phyloP scores from a whole-genome alignment of 1,140 invertebrate species.

The Ostrea denselamellosa region DNA sequence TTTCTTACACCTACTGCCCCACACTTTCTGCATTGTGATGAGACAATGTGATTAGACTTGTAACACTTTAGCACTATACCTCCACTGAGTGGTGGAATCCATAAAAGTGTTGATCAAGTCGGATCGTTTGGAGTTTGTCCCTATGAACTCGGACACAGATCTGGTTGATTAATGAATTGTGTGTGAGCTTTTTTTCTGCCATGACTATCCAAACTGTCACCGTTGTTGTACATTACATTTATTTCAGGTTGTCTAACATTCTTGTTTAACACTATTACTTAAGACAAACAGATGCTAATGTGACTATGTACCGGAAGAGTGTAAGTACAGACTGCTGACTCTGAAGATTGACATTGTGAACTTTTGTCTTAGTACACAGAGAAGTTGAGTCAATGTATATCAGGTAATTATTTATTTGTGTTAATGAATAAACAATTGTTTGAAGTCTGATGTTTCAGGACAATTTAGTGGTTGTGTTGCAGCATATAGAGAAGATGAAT shows the following conservation, averaged over 20 bases:
- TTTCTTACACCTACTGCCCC: slow-evolving; percentile 3
- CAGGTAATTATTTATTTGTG: slow-evolving; percentile 30
- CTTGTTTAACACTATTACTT: slow-evolving; percentile 24
- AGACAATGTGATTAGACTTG: slow-evolving; percentile 28
- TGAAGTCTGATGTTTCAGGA: background rate
- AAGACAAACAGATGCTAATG: slow-evolving; percentile 30
- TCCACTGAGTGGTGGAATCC: slow-evolving; percentile 12
- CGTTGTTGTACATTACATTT: slow-evolving; percentile 33
- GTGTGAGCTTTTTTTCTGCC: slow-evolving; percentile 38
- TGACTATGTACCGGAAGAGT: background rate
- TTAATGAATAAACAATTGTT: background rate
- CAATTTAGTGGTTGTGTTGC: background rate
- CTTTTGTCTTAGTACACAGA: slow-evolving; percentile 13
- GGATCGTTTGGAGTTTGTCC: slow-evolving; percentile 30
- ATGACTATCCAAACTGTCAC: slow-evolving; percentile 37
- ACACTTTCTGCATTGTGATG: slow-evolving; percentile 17
- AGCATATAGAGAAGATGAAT: background rate
- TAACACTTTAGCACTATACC: slow-evolving; percentile 18
- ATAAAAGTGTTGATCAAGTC: slow-evolving; percentile 29
- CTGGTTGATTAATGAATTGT: slow-evolving; percentile 34
- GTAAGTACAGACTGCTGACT: slow-evolving; percentile 5
- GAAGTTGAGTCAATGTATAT: slow-evolving; percentile 17
- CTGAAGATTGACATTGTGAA: slow-evolving; percentile 2
- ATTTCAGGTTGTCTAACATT: slow-evolving; percentile 28
- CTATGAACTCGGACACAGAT: slow-evolving; percentile 27